A percentile compares a stretch with the other conserved stretches of the same genome.
Conservation (phyloP, 2,888 invertebrate species). For the Yponomeuta plumbellus region DNA sequence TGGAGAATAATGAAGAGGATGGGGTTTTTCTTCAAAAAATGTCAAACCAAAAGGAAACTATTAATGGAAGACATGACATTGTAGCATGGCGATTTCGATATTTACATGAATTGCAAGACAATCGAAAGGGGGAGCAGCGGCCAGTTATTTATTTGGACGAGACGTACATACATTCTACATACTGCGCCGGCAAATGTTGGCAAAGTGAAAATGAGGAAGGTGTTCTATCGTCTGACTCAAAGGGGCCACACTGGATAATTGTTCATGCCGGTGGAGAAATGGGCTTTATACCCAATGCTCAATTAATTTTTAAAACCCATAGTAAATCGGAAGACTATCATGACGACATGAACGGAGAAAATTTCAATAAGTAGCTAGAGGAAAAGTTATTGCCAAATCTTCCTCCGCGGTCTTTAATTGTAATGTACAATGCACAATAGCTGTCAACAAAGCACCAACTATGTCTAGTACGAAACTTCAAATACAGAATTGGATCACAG, state of each 20-base stretch:
- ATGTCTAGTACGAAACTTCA: not conserved
- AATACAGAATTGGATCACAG: not conserved
- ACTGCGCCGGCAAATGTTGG: conserved; percentile 1
- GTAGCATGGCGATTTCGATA: no score
- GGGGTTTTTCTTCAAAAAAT: conserved; percentile 22
- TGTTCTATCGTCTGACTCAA: not conserved
- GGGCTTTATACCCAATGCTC: conserved; percentile 20
- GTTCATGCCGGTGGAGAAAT: conserved; percentile 18
- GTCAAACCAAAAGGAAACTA: conserved; percentile 23
- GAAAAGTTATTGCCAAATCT: no score
- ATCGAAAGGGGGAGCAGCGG: not conserved
- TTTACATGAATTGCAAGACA: no score
- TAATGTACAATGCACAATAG: not conserved
- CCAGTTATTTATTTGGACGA: conserved; percentile 14
- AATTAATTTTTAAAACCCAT: conserved; percentile 21
- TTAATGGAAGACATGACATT: conserved; percentile 21
- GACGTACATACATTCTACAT: not conserved
- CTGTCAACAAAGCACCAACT: not conserved
- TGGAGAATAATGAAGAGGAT: conserved; percentile 1
- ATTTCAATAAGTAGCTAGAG: no score
- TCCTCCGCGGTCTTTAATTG: conserved; percentile 4
- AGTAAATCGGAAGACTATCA: conserved; percentile 14
- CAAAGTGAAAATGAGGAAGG: conserved; percentile 8
- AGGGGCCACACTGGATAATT: conserved; percentile 17
- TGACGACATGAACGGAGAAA: conserved; percentile 16